A percentile compares a stretch with the other conserved stretches of the same genome.
Conservation (phyloP, 2,797 vertebrate genomes). For the Tokudaia tokunoshimensis region DNA sequence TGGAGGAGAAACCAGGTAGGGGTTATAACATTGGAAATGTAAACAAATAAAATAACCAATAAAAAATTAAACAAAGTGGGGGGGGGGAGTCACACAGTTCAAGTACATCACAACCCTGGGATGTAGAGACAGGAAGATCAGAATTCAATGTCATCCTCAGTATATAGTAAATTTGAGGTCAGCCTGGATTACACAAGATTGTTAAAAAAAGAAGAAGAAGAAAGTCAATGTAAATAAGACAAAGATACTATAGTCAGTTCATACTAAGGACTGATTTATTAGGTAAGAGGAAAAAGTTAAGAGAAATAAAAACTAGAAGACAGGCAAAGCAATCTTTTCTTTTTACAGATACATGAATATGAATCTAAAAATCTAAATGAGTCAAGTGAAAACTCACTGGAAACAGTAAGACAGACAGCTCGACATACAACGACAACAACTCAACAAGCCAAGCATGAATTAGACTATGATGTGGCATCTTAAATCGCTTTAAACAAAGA, state of each 20-base stretch:
- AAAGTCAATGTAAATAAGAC: neutral
- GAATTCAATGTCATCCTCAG: neutral
- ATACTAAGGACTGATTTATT: neutral
- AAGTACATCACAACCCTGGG: neutral
- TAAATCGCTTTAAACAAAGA: constrained; percentile 29
- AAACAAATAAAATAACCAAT: too few relatives aligned
- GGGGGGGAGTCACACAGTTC: neutral
- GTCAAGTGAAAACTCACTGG: neutral
- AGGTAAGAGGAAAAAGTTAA: neutral
- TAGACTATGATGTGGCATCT: neutral
- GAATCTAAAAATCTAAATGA: constrained; percentile 19
- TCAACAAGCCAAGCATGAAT: neutral
- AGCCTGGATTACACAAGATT: neutral
- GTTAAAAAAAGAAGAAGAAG: too few relatives aligned
- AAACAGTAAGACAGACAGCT: neutral
- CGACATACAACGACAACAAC: neutral
- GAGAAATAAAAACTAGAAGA: neutral
- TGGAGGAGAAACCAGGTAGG: too few relatives aligned
- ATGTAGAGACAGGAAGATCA: neutral
- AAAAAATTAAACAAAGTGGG: too few relatives aligned
- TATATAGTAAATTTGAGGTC: neutral
- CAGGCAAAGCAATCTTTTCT: neutral
- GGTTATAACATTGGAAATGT: too few relatives aligned
- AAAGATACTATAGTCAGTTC: neutral
- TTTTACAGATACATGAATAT: neutral